Evolutionary conservation across 92 coral and sea anemone species (phyloP).

Genomic region (Galaxea fascicularis): DNA sequence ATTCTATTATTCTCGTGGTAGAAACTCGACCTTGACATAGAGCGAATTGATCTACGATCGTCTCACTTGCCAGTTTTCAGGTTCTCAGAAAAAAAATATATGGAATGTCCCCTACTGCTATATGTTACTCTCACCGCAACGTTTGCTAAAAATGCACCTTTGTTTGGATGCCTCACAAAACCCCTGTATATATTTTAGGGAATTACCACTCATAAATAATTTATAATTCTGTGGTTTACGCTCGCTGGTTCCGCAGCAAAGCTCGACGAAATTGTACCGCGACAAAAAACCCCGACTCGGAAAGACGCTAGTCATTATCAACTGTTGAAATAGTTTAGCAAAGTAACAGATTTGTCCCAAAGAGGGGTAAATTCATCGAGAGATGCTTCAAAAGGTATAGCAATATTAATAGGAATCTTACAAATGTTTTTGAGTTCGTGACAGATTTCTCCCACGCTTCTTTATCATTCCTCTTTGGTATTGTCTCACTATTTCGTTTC

Average conservation of each 20-base stretch:
- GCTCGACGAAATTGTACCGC: neutral
- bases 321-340: neutral
- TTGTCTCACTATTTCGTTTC: neutral
- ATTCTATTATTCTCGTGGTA: too few species aligned
- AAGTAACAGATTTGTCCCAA: neutral
- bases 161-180: neutral
- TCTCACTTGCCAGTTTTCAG: too few species aligned
- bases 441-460: neutral
- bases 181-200: constrained; percentile 9
- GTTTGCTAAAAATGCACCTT: neutral
- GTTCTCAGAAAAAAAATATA: too few species aligned
- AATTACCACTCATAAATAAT: constrained; percentile 40
- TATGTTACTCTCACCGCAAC: neutral
- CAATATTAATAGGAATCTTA: too few species aligned
- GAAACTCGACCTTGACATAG: too few species aligned
- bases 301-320: neutral
- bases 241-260: neutral
- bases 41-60: too few species aligned
- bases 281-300: neutral
- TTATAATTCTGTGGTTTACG: constrained; percentile 12
- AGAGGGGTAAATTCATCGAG: too few species aligned
- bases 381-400: too few species aligned
- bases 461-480: too few species aligned
- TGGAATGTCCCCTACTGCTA: neutral
- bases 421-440: neutral